Evolutionary conservation across 2,797 vertebrate genomes (phyloP), one percentile per base, ranked within the genome.

Genomic region (Diplodus sargus): DNA sequence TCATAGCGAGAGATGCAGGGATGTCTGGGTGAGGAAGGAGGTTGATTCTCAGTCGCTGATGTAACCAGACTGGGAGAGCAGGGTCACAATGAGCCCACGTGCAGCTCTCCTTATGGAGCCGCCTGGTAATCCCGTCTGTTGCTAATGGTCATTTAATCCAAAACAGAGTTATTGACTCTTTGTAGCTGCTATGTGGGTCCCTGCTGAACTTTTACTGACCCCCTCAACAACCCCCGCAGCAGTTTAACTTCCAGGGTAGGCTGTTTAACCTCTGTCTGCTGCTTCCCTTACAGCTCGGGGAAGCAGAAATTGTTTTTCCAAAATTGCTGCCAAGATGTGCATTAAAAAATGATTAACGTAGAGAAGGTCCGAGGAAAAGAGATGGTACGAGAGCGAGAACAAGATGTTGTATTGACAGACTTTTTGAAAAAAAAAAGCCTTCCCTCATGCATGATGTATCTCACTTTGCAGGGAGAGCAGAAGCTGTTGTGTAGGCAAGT

Each of bases 1-100:
- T 64, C 78, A 63, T 70, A 68, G 84, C 68, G 14, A 53, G 69
- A 54, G 68, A 68, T 80, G 76, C 72, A 76, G 81, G 74, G 79
- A 78, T 75, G 85, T 83, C 69, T 84, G 79, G 25, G 48, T 66
- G 70, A 81, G 78, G 79, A 84, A 82, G 76, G 74, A 78, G 74
- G 57, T 10, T 83, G 91, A 90, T 91, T 90, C 89, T 18, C 83
- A 85, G 91, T 87, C 88, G 20, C 76, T 91, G 89, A 90, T 91
- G 89, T 90, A 85, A 91, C 58, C 87, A 54, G 67, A 71, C 80
- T 39, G 76, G 47, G 74, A 81, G 63, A 75, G 74, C 57, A n/a
- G 54, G 67, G 69, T 72, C 82, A 84, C 81, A 77, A 45, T 78
- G 81, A 81, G 73, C 15, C 75, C 76, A 82, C 74, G 70, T 79